Conservation (phyloP, 92 coral and sea anemone species). For the Zoanthus sociatus region DNA sequence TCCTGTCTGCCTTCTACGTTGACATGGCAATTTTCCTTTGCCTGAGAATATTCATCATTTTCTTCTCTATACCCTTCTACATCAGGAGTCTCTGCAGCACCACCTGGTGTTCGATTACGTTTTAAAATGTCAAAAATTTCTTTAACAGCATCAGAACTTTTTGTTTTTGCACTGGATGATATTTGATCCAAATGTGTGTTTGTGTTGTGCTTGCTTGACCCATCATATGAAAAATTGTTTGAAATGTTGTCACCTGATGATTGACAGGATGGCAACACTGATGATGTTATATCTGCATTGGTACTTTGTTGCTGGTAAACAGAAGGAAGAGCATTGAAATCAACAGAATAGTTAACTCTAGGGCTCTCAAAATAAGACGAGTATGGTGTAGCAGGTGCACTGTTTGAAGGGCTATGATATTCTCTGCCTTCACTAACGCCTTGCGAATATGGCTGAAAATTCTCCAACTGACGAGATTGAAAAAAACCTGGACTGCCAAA, state of each 20-base stretch:
- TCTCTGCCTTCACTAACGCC: neutral
- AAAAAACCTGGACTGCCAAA: neutral
- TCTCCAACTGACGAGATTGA: neutral
- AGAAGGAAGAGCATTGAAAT: conserved; percentile 13
- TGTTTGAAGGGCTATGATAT: conserved; percentile 5
- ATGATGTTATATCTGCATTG: neutral
- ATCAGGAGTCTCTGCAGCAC: neutral
- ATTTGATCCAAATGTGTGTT: neutral
- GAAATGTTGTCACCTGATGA: neutral
- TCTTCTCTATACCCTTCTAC: neutral
- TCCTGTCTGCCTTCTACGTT: neutral
- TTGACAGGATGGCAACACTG: neutral
- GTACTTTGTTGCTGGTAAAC: conserved; percentile 9
- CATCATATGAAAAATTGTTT: neutral
- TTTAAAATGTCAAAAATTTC: conserved; percentile 69
- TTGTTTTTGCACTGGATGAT: conserved; percentile 63
- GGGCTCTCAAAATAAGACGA: neutral
- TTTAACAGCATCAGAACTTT: conserved; percentile 61
- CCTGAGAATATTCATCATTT: conserved; percentile 1
- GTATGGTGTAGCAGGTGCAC: neutral
- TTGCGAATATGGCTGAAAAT: neutral
- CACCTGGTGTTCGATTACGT: conserved; percentile 55
- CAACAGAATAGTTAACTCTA: conserved; percentile 13
- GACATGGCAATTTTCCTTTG: neutral
- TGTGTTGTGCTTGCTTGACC: neutral